Conservation (phyloP, 2,113 vertebrate species). For the Australoheros scitulus region DNA sequence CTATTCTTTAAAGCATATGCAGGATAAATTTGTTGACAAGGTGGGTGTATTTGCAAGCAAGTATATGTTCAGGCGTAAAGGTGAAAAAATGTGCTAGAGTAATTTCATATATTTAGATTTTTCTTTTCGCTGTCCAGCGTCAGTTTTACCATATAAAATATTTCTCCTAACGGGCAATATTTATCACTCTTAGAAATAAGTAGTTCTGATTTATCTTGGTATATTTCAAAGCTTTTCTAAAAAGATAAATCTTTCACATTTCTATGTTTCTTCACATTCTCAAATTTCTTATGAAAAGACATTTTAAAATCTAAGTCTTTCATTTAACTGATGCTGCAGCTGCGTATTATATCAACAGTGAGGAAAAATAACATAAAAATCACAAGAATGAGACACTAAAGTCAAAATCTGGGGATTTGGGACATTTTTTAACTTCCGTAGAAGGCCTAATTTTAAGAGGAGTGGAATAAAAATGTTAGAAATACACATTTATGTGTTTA, state of each 20-base stretch:
- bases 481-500: not conserved
- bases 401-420: not conserved
- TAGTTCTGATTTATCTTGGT: not conserved
- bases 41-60: constrained; percentile 28
- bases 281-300: too few relatives aligned
- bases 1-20: constrained; percentile 32
- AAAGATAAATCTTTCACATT: not conserved
- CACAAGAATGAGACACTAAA: not conserved
- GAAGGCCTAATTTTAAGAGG: not conserved
- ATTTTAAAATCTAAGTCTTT: not conserved
- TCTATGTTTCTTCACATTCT: too few relatives aligned
- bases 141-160: not conserved
- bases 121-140: not conserved
- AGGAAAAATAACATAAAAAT: not conserved
- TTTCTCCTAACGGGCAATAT: not conserved
- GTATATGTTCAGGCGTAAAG: constrained; percentile 12
- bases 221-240: not conserved
- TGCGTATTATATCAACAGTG: not conserved
- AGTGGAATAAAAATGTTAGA: not conserved
- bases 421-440: not conserved
- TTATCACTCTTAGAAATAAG: not conserved
- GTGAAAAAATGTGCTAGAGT: not conserved
- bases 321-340: not conserved
- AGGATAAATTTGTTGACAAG: constrained; percentile 29
- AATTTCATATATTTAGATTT: not conserved